Base-by-base conservation (phyloP, 2,113 vertebrate species). In the Anseranas semipalmata region DNA sequence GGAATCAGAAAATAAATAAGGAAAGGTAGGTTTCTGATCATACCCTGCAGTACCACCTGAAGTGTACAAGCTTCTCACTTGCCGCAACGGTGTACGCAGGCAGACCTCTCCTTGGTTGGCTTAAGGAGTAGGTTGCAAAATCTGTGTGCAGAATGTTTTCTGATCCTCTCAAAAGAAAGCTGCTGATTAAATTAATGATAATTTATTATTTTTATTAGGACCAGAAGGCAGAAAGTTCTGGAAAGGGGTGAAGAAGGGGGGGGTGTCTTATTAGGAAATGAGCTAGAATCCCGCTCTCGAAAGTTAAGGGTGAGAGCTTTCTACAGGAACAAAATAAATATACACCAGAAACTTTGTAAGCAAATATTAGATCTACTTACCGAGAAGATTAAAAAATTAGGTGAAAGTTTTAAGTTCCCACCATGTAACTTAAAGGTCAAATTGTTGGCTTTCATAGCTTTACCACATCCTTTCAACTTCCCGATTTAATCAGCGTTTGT, bases 401-500 rank as follows among this genome's bases (percentile, higher is more conserved):
- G 53, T 93, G 84, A 83, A 86, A 79, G 78, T 43, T 88, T 78
- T 72, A 88, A 77, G 58, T 60, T 97, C 65, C 87, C 78, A 28
- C 16, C 1, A 2, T 81, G 48, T 78, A 65, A 71, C n/a, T 72
- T 79, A 66, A 46, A 75, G 73, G 72, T 95, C 53, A 91, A 46
- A 87, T 94, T 89, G 48, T 86, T 74, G 45, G 50, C 80, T 87
- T 96, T 93, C 3, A 0, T 53, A 78, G 39, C 73, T 87, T 75
- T 87, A 70, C 82, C 39, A 74, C 83, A 89, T 92, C 65, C 73
- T 87, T 95, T 95, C 39, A 81, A 74, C 41, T 82, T 77, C 35
- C 39, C 74, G 75, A 77, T 92, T 48, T 76, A 55, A 94, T 90
- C 78, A 79, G 73, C 8, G 46, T 43, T 77, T 77, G 19, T 10